Evolutionary conservation across 1,140 invertebrate species (phyloP), one percentile per base, ranked within the genome.

Genomic region (Neodiprion fabricii): DNA sequence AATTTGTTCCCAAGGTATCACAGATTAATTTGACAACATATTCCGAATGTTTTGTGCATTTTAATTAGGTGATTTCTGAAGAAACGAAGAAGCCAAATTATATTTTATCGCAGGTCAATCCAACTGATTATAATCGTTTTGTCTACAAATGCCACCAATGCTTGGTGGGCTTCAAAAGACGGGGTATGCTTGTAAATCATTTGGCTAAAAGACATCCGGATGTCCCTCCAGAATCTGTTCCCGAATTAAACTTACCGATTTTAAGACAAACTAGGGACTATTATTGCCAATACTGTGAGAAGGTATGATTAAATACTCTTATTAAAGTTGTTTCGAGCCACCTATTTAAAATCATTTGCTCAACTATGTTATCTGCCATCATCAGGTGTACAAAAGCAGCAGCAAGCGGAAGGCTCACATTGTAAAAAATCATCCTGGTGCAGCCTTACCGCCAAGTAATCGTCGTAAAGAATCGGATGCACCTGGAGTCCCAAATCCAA

Each of bases 171-270:
- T 96, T 96, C 84, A 96, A 96, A 84, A 86, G 95, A 78, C 88
- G 95, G 77, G 95, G 95, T 70, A 95, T 95, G 93, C 86, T 96
- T 7, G 95, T 96, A 0, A 96, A 97, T 87, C 95, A 96, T 87
- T 88, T 96, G 72, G 94, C 94, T n/a, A 95, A 95, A 83, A 86
- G 94, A 66, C 95, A 96, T 88, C 95, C 95, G 0, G 94, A 95
- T 75, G 91, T 95, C 9, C 90, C 91, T 69, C 92, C 92, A 1
- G 92, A 94, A 74, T 91, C 92, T 8, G 93, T 97, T 4, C 95
- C 95, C 7, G 95, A 96, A 87, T 89, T 97, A 14, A 96, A 95
- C 84, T 86, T 95, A 73, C 95, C 95, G 0, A 96, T 97, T 78
- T 85, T 95, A 21, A 91, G 94, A 80, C 92, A 94, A n/a, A 94